A percentile compares a stretch with the other conserved stretches of the same genome.
Evolutionary conservation across 2,113 vertebrate genomes (phyloP).

Genomic region (Amphiprion percula): DNA sequence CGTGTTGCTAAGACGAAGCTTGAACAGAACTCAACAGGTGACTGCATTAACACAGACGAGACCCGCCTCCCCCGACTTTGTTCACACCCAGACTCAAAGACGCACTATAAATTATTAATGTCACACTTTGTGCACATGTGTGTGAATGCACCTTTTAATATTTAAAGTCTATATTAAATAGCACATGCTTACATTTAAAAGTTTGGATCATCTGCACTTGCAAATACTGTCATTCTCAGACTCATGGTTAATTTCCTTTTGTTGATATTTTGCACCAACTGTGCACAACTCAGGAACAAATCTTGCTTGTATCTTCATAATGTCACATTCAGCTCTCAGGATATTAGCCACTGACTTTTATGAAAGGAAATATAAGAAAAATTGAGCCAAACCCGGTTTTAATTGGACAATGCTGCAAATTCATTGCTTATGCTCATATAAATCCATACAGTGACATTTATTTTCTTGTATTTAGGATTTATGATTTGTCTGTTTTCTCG

Average conservation of each 20-base stretch:
- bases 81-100: slow-evolving; percentile 18
- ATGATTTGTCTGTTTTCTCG: not conserved
- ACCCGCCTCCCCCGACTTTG: slow-evolving; percentile 15
- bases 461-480: not conserved
- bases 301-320: not conserved
- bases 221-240: not conserved
- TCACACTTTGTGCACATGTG: not conserved
- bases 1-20: slow-evolving; percentile 28
- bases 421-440: not conserved
- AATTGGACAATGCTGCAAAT: not conserved
- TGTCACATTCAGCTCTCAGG: not conserved
- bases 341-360: not conserved
- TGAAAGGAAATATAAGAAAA: not conserved
- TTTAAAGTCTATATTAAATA: too few species aligned
- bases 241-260: not conserved
- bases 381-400: not conserved
- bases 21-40: slow-evolving; percentile 69
- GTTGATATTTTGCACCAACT: not conserved
- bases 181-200: not conserved
- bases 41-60: slow-evolving; percentile 46
- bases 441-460: not conserved
- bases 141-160: not conserved
- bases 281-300: not conserved
- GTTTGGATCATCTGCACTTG: not conserved
- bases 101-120: slow-evolving; percentile 7